Evolutionary conservation across 2,113 vertebrate genomes (phyloP).

Genomic region (Symphodus melops): DNA sequence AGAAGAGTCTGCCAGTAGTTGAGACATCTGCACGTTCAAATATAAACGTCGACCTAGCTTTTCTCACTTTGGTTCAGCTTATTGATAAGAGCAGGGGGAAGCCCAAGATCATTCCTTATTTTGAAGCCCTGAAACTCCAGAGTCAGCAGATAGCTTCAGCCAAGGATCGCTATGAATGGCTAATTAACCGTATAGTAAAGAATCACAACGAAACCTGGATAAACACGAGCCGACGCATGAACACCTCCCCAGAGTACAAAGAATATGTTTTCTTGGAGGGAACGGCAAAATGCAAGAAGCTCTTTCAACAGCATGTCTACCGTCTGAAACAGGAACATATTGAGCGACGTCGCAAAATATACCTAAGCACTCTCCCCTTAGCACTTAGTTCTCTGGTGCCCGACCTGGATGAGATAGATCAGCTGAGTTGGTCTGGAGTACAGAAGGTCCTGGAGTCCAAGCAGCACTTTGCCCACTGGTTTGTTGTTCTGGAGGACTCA

Average conservation of each 20-base stretch:
- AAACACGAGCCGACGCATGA: conserved; percentile 89
- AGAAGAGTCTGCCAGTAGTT: conserved; percentile 97
- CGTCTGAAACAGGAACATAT: conserved; percentile 95
- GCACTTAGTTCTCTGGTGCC: conserved; percentile 93
- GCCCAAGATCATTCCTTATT: conserved; percentile 96
- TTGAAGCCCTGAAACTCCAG: conserved; percentile 96
- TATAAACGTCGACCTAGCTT: conserved; percentile 95
- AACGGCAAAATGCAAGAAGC: conserved; percentile 94
- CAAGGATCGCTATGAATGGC: conserved; percentile 96
- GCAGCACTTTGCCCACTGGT: conserved; percentile 93
- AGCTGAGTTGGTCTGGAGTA: conserved; percentile 88
- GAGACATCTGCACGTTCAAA: conserved; percentile 97
- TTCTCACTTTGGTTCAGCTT: conserved; percentile 93
- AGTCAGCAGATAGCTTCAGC: conserved; percentile 96
- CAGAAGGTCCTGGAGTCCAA: conserved; percentile 94
- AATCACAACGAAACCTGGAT: conserved; percentile 93
- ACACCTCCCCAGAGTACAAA: conserved; percentile 90
- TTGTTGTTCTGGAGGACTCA: conserved; percentile 94
- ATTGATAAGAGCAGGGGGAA: conserved; percentile 92
- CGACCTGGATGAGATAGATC: conserved; percentile 93
- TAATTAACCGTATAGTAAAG: conserved; percentile 94
- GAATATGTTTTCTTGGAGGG: conserved; percentile 97
- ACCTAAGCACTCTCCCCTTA: conserved; percentile 89
- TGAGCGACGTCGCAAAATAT: conserved; percentile 89
- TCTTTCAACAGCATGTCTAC: conserved; percentile 93